Evolutionary conservation across 2,888 invertebrate species (phyloP).

Genomic region (Diogma glabrata): DNA sequence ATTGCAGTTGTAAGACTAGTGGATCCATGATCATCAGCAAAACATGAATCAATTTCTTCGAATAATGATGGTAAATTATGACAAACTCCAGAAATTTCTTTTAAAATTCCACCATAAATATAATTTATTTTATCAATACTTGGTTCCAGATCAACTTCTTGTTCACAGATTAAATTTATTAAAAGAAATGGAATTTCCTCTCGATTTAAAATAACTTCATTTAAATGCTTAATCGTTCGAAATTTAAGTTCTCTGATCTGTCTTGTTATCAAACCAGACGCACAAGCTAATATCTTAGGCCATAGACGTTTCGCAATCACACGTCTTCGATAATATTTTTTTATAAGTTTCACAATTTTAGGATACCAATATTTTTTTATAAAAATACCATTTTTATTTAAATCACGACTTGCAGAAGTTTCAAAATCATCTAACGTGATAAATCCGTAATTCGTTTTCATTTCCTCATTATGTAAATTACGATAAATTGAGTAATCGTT

Average conservation of each 20-base stretch:
- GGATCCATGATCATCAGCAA: slow-evolving; percentile 38
- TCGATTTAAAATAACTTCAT: slow-evolving; percentile 42
- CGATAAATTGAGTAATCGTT: slow-evolving; percentile 28
- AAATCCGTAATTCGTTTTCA: slow-evolving; percentile 17
- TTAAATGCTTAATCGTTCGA: slow-evolving; percentile 50
- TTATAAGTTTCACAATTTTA: slow-evolving; percentile 30
- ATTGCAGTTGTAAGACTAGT: slow-evolving; percentile 47
- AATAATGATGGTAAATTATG: slow-evolving; percentile 48
- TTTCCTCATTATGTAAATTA: background rate
- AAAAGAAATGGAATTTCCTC: slow-evolving; percentile 49
- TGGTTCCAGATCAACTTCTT: slow-evolving; percentile 43
- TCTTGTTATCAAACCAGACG: slow-evolving; percentile 41
- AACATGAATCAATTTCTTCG: slow-evolving; percentile 34
- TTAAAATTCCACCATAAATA: slow-evolving; percentile 45
- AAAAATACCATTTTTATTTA: slow-evolving; percentile 32
- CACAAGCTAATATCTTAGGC: slow-evolving; percentile 32
- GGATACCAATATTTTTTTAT: slow-evolving; percentile 38
- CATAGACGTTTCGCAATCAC: slow-evolving; percentile 24
- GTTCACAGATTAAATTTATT: slow-evolving; percentile 35
- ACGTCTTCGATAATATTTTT: slow-evolving; percentile 28
- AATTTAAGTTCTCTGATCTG: slow-evolving; percentile 57
- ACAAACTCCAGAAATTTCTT: slow-evolving; percentile 43
- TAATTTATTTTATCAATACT: slow-evolving; percentile 43
- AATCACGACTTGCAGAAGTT: slow-evolving; percentile 24
- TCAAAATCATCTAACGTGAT: slow-evolving; percentile 23